Conservation (phyloP, 2,797 vertebrate species). For the Poecilia gillii region DNA sequence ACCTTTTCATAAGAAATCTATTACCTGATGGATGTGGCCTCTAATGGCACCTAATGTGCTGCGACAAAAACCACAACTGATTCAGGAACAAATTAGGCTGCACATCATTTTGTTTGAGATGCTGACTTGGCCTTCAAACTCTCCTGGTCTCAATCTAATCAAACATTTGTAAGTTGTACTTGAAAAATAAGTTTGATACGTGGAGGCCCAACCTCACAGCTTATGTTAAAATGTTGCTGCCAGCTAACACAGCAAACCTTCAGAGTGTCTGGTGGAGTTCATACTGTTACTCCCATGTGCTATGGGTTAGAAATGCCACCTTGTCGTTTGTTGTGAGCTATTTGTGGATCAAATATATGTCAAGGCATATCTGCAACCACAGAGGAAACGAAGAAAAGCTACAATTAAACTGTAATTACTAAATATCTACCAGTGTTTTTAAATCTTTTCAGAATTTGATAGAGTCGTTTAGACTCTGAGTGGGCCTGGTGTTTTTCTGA, state of each 20-base stretch:
- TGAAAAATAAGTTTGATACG: not conserved
- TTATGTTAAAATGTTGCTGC: not conserved
- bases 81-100: not conserved
- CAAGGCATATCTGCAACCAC: conserved; percentile 25
- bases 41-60: too few species aligned
- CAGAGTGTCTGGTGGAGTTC: not conserved
- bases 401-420: conserved; percentile 34
- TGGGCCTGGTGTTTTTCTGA: conserved; percentile 13
- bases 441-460: conserved; percentile 26
- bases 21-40: too few species aligned
- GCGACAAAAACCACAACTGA: too few species aligned
- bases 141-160: not conserved
- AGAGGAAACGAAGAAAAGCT: conserved; percentile 20
- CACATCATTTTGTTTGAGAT: not conserved
- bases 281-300: not conserved
- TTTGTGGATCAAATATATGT: conserved; percentile 4
- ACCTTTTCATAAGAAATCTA: too few species aligned
- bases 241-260: not conserved
- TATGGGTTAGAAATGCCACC: conserved; percentile 15
- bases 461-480: conserved; percentile 15
- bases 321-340: conserved; percentile 8
- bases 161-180: not conserved
- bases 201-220: not conserved
- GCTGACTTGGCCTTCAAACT: not conserved
- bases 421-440: conserved; percentile 13